phyloP scores from a whole-genome alignment of 2,113 vertebrate species.

The Aleadryas rufinucha region DNA sequence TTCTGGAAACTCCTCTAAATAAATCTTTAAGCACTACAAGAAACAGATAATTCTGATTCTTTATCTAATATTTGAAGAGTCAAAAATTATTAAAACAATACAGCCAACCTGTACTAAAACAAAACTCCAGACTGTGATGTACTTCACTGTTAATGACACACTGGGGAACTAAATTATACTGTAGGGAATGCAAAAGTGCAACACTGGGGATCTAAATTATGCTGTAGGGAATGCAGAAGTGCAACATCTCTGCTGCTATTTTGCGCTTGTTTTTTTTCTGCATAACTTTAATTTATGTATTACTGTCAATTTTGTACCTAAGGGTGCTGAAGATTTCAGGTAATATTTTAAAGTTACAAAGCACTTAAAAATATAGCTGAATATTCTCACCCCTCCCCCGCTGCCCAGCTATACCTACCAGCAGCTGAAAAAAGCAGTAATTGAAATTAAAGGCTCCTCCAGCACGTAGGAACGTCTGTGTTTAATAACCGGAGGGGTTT shows the following conservation, averaged over 20 bases:
- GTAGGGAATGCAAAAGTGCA: background rate
- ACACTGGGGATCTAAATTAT: background rate
- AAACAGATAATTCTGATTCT: background rate
- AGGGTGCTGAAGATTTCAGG: background rate
- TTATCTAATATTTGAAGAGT: background rate
- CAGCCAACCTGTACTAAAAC: background rate
- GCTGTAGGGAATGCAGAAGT: background rate
- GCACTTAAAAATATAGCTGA: background rate
- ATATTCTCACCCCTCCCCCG: background rate
- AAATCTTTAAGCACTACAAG: background rate
- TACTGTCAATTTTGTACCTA: background rate
- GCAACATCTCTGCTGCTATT: background rate
- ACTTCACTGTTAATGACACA: background rate
- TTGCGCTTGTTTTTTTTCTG: background rate
- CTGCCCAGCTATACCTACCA: background rate
- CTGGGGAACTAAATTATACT: background rate
- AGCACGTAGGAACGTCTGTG: background rate
- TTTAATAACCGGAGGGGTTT: conserved; percentile 34
- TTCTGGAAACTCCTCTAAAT: background rate
- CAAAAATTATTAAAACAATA: background rate
- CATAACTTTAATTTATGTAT: background rate
- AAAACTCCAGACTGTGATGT: background rate
- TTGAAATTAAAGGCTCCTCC: conserved; percentile 43
- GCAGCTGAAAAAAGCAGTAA: conserved; percentile 26
- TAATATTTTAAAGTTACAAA: background rate